Percentiles rank a stretch among this genome's conserved stretches.
Conservation (phyloP, 2,113 vertebrate species). For the Mohoua ochrocephala region DNA sequence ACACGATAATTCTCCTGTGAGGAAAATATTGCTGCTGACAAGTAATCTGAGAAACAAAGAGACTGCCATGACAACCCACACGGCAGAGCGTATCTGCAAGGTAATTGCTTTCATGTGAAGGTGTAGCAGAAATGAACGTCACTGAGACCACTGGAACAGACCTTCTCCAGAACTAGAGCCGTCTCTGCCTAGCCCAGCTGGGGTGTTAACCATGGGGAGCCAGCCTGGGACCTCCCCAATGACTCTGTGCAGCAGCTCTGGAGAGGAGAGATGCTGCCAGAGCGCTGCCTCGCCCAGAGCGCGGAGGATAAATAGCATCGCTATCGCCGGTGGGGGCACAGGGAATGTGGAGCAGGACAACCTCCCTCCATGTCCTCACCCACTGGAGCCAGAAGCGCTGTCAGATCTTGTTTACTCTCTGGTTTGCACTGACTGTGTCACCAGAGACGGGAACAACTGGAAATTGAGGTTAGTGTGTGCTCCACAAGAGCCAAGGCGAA, state of each 20-base stretch:
- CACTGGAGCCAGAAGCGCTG: not conserved
- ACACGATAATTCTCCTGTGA: not conserved
- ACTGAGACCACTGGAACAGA: not conserved
- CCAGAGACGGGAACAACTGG: not conserved
- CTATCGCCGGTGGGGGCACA: not conserved
- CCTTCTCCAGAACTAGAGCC: not conserved
- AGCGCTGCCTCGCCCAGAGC: not conserved
- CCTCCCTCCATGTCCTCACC: not conserved
- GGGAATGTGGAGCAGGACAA: not conserved
- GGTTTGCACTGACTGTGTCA: not conserved
- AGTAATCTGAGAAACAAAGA: not conserved
- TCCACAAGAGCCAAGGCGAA: not conserved
- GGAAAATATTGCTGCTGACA: not conserved
- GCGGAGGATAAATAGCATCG: not conserved
- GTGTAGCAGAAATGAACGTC: not conserved
- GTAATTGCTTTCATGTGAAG: not conserved
- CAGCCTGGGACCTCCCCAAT: not conserved
- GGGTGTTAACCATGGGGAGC: not conserved
- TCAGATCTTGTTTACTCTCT: not conserved
- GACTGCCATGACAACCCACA: not conserved
- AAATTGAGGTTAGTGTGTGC: not conserved
- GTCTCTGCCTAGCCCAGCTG: not conserved
- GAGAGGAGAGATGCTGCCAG: not conserved
- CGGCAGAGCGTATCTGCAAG: not conserved
- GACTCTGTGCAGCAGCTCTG: not conserved